Conservation (phyloP, 64 coral and sea anemone species). For the Dendronephthya gigantea region DNA sequence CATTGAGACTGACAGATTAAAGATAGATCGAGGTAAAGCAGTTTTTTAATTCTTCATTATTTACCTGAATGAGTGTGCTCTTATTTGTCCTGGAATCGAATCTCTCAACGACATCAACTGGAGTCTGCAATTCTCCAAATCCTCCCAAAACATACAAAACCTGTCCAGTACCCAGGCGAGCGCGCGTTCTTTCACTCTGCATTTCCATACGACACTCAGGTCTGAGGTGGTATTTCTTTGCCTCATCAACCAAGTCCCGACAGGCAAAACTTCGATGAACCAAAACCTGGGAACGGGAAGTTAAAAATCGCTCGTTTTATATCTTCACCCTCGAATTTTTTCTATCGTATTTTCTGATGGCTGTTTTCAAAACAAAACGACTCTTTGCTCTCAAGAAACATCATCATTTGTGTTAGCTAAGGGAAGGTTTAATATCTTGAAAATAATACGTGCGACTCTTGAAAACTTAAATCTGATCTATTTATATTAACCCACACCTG, state of each 20-base stretch:
- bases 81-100: constrained; percentile 63
- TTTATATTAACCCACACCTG: no score
- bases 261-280: constrained; percentile 72
- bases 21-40: no score
- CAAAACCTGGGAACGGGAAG: constrained; percentile 35
- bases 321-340: no score
- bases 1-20: no score
- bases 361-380: no score
- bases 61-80: constrained; percentile 53
- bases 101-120: constrained; percentile 78
- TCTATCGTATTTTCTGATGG: no score
- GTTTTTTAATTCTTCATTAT: neutral
- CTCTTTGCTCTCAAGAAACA: no score
- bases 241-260: constrained; percentile 92
- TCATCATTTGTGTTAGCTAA: no score
- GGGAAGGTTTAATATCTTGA: no score
- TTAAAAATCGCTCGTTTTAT: neutral
- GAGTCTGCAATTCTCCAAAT: constrained; percentile 82
- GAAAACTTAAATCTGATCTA: no score
- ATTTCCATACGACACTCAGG: constrained; percentile 74
- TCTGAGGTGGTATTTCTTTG: constrained; percentile 90
- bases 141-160: constrained; percentile 85
- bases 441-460: no score
- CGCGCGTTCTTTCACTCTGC: constrained; percentile 62
- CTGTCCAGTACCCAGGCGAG: constrained; percentile 62